Evolutionary conservation across 2,113 vertebrate genomes (phyloP).

Genomic region (Sminthopsis crassicaudata): DNA sequence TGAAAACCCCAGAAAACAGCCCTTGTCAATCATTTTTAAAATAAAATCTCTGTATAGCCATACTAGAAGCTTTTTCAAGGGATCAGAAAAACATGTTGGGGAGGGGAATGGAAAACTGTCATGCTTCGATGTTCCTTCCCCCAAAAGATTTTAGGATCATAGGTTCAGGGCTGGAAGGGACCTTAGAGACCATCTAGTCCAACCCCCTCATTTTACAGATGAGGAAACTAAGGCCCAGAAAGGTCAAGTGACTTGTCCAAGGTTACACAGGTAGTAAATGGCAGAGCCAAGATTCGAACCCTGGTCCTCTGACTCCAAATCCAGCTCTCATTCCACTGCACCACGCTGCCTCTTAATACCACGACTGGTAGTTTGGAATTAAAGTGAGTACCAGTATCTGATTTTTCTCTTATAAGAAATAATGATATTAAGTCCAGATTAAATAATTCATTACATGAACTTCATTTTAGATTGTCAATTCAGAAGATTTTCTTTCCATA

Average conservation of each 20-base stretch:
- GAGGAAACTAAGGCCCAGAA: background rate
- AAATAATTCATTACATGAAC: slow-evolving; percentile 21
- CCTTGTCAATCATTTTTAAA: slow-evolving; percentile 25
- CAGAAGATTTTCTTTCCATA: background rate
- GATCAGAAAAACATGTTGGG: background rate
- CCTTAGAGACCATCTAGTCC: background rate
- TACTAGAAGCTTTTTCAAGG: background rate
- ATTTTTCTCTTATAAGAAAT: slow-evolving; percentile 39
- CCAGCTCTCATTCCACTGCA: slow-evolving; percentile 1
- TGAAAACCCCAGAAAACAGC: slow-evolving; percentile 17
- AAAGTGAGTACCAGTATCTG: slow-evolving; percentile 16
- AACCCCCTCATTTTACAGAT: slow-evolving; percentile 5
- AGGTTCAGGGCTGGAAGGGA: background rate
- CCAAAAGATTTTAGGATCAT: background rate
- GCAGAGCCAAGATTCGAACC: background rate
- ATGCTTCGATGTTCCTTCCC: background rate
- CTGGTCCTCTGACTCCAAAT: slow-evolving; percentile 4
- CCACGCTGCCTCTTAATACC: background rate
- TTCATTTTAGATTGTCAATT: slow-evolving; percentile 35
- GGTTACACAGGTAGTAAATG: slow-evolving; percentile 1
- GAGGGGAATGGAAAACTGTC: background rate
- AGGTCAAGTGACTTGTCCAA: slow-evolving; percentile 4
- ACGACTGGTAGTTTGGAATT: background rate
- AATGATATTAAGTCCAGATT: slow-evolving; percentile 19
- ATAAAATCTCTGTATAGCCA: background rate